These are phyloP conservation scores for Odobenus rosmarus DNA, from an alignment of 2,113 vertebrate genomes.

Conservation along the genomic window DNA sequence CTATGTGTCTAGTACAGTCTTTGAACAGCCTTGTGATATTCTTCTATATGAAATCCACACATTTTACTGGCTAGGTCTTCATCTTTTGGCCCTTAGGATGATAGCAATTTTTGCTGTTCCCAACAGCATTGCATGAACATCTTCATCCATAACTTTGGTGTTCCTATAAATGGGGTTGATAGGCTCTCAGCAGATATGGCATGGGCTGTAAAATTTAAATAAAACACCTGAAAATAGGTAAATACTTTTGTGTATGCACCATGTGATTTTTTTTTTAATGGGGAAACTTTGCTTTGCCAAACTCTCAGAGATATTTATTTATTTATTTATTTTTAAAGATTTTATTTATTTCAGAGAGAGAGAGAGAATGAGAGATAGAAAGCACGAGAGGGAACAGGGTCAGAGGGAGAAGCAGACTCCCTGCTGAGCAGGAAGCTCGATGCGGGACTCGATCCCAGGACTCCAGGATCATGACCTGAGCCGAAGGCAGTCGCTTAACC, in stretches of 20 bases:
- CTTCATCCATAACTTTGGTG: background rate
- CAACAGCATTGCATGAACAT: background rate
- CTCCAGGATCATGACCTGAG: too few species aligned
- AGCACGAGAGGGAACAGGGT: too few species aligned
- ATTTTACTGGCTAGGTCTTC: background rate
- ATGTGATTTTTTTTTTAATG: background rate
- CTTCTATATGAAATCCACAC: background rate
- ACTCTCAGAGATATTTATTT: background rate
- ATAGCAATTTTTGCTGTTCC: background rate
- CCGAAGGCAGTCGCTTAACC: too few species aligned
- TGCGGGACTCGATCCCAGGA: too few species aligned
- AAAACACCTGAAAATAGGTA: background rate
- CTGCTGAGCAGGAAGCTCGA: too few species aligned
- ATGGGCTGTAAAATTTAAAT: background rate
- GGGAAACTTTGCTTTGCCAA: background rate
- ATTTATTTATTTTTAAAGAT: too few species aligned
- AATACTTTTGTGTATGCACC: background rate
- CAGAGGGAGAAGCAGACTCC: too few species aligned
- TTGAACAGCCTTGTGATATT: background rate
- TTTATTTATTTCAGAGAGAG: too few species aligned
- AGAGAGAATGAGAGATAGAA: too few species aligned
- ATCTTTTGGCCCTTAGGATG: background rate
- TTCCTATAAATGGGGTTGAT: background rate
- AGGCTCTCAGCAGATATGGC: background rate
- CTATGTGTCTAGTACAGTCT: background rate